phyloP scores from a whole-genome alignment of 2,797 vertebrate genomes.

The Microcaecilia unicolor region DNA sequence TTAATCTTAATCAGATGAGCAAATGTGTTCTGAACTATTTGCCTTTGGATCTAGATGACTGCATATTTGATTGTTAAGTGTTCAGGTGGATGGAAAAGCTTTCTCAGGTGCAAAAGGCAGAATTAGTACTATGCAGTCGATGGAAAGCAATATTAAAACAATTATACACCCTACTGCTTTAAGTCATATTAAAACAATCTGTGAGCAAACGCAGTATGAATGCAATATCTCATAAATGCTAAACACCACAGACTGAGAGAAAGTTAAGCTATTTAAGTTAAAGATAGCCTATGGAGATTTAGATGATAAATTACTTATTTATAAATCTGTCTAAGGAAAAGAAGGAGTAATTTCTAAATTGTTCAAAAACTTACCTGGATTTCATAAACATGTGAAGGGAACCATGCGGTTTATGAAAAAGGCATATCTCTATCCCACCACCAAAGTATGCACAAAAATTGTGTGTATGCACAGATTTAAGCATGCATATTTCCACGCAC shows the following conservation, averaged over 20 bases:
- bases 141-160: slow-evolving; percentile 38
- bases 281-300: slow-evolving; percentile 27
- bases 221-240: slow-evolving; percentile 34
- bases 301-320: slow-evolving; percentile 23
- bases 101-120: slow-evolving; percentile 38
- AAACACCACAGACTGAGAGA: slow-evolving; percentile 25
- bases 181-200: slow-evolving; percentile 47
- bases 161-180: slow-evolving; percentile 38
- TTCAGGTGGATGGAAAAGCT: slow-evolving; percentile 34
- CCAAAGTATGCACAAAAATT: too few species aligned
- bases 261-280: slow-evolving; percentile 16
- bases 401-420: too few species aligned
- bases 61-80: slow-evolving; percentile 36
- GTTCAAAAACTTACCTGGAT: too few species aligned
- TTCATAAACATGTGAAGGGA: too few species aligned
- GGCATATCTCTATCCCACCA: too few species aligned
- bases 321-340: too few species aligned
- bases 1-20: slow-evolving; percentile 23
- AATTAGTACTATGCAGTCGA: slow-evolving; percentile 33
- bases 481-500: too few species aligned
- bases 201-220: slow-evolving; percentile 38
- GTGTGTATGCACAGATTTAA: too few species aligned
- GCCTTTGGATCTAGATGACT: slow-evolving; percentile 35
- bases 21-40: slow-evolving; percentile 34
- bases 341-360: too few species aligned